Base-by-base conservation (phyloP, 2,888 invertebrate species). In the Myopa tessellatipennis region DNA sequence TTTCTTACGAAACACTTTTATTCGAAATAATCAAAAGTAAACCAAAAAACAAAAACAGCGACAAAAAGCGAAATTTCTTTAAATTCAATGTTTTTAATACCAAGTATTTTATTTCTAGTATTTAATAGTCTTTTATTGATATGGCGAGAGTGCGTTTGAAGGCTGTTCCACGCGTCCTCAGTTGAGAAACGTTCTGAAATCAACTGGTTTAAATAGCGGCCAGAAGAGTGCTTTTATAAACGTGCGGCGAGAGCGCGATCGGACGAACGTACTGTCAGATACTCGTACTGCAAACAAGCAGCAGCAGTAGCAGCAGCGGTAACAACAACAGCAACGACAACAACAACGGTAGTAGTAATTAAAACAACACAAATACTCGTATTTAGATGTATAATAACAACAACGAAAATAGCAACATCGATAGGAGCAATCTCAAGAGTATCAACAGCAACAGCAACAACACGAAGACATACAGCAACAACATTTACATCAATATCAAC, bases 221-320 rank as follows among this genome's bases (percentile, higher is more conserved):
- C 80, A 82, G 79, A 78, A 82, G 84, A 86, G 85, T 87, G 86
- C 86, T 87, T 87, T 87, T 87, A 87, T 87, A 87, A 87, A 86
- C 84, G 83, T 83, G 83, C 83, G 84, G 45, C 78, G 79, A 82
- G 77, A 79, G 80, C 77, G 77, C 80, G 81, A 77, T 79, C 79
- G 79, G 79, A 78, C 77, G 71, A 77, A 77, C 76, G 10, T 65
- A 10, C 65, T 38, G 16, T 12, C 18, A 36, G 26, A 65, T 14
- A 38, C 14, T 10, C 14, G 12, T 4, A 12, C 10, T 34, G 3
- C 34, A 8, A 16, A 36, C 70, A 45, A 45, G 38, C 18, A 58
- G 58, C 45, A n/a, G 45, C 40, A 36, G 61, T 73, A 14, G n/a
- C 36, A 68, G 6, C 36, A 34, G 34, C 76, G 70, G 45, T 26